Percentiles rank a stretch among this genome's conserved stretches.
Conservation (phyloP, 2,888 invertebrate species). For the Eledona agricola region DNA sequence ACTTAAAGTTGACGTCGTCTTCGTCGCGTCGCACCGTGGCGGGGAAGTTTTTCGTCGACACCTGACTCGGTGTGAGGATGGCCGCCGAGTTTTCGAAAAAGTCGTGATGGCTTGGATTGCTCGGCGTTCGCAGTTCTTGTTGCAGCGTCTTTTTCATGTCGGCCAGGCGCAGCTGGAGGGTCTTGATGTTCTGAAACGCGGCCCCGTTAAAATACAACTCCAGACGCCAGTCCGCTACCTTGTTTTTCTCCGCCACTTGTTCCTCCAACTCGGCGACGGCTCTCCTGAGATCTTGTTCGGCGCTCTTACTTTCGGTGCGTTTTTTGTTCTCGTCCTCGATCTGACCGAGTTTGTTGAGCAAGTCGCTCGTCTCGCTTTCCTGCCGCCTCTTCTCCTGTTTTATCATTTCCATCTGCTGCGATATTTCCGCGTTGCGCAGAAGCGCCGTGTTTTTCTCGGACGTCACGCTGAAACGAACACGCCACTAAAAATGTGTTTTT, state of each 20-base stretch:
- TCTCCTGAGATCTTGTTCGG: constrained; percentile 64
- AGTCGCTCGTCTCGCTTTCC: constrained; percentile 70
- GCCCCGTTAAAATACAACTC: neutral
- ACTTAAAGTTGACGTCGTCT: constrained; percentile 82
- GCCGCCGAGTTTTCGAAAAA: constrained; percentile 65
- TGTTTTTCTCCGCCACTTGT: constrained; percentile 72
- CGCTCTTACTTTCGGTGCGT: constrained; percentile 59
- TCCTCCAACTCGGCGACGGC: constrained; percentile 68
- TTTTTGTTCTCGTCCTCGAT: constrained; percentile 64
- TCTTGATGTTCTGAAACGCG: constrained; percentile 80
- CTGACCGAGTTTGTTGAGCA: constrained; percentile 67
- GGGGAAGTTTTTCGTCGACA: constrained; percentile 62
- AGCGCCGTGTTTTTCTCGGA: constrained; percentile 80
- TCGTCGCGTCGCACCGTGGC: constrained; percentile 60
- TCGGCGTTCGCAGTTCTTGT: constrained; percentile 74
- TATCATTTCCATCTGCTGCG: constrained; percentile 80
- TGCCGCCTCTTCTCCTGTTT: constrained; percentile 78
- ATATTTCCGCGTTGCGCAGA: constrained; percentile 82
- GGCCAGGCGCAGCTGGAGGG: constrained; percentile 84
- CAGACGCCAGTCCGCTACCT: too few species aligned
- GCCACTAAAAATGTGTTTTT: constrained; percentile 4
- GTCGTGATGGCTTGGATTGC: constrained; percentile 64
- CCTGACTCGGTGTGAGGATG: constrained; percentile 71
- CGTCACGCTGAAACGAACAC: constrained; percentile 67
- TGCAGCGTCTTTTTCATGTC: constrained; percentile 94